Conservation (phyloP, 2,797 vertebrate genomes). For the Anolis apletophallus region DNA sequence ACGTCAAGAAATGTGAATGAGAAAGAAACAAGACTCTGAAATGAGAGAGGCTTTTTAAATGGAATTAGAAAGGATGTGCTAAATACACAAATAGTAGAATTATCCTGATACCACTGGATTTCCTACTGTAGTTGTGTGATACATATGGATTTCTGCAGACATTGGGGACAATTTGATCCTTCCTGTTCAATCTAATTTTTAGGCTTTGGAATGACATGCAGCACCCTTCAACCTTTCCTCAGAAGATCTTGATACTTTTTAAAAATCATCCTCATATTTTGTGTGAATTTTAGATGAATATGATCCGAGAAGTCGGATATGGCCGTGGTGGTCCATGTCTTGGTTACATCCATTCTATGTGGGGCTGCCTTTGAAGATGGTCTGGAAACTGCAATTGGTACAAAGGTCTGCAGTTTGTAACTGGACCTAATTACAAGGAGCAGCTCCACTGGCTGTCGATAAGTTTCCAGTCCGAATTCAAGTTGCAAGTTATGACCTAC, state of each 20-base stretch:
- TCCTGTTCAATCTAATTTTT: neutral
- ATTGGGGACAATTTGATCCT: neutral
- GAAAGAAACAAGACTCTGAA: constrained; percentile 21
- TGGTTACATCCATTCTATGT: no score
- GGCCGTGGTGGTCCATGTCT: no score
- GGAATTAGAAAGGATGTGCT: constrained; percentile 24
- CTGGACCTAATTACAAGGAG: no score
- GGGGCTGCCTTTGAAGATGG: no score
- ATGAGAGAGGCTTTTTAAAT: constrained; percentile 16
- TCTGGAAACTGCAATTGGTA: no score
- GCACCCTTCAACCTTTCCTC: constrained; percentile 4
- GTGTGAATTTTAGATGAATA: neutral
- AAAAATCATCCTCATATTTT: neutral
- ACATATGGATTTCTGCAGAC: constrained; percentile 9
- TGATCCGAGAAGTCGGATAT: no score
- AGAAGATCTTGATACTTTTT: constrained; percentile 12
- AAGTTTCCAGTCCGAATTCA: no score
- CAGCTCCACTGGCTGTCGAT: no score
- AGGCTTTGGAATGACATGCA: neutral
- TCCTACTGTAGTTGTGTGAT: neutral
- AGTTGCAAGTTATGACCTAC: no score
- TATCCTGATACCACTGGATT: neutral
- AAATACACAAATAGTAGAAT: neutral
- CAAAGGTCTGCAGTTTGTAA: no score
- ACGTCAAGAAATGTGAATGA: constrained; percentile 10